Conservation (phyloP, 2,797 vertebrate genomes). For the Molossus alvarezi region DNA sequence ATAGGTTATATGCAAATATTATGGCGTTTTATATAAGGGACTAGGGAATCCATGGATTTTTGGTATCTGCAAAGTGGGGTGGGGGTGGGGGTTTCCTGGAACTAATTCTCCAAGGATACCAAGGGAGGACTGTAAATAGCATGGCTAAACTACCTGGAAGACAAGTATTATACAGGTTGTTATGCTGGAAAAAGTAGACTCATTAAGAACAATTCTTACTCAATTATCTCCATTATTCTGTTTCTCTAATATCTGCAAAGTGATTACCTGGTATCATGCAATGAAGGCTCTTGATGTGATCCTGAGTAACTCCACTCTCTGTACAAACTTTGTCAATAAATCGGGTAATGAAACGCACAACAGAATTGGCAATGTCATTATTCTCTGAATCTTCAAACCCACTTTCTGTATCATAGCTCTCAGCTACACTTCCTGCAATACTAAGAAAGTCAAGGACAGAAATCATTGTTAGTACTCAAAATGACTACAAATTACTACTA, state of each 20-base stretch:
- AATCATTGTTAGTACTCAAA: slow-evolving; percentile 48
- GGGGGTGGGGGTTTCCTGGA: background rate
- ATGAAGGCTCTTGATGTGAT: slow-evolving; percentile 98
- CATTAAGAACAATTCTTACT: background rate
- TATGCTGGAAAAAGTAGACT: slow-evolving; percentile 32
- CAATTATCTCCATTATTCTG: background rate
- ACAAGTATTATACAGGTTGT: slow-evolving; percentile 29
- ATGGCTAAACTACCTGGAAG: background rate
- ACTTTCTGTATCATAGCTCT: slow-evolving; percentile 99
- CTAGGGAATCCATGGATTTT: background rate
- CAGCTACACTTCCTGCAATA: slow-evolving; percentile 98
- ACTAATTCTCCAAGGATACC: background rate
- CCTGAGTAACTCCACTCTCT: slow-evolving; percentile 98
- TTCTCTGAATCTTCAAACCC: slow-evolving; percentile 98
- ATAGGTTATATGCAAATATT: background rate
- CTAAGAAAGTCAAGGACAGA: slow-evolving; percentile 88
- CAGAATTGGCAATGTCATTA: slow-evolving; percentile 96
- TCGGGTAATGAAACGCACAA: slow-evolving; percentile 96
- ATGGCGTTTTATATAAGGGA: background rate
- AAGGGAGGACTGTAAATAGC: background rate
- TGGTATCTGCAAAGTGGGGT: background rate
- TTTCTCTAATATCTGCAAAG: background rate
- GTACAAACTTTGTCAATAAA: slow-evolving; percentile 99
- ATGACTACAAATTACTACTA: background rate
- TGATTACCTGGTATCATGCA: slow-evolving; percentile 98